Conservation (phyloP, 1,140 invertebrate species). For the Ectropis grisescens region DNA sequence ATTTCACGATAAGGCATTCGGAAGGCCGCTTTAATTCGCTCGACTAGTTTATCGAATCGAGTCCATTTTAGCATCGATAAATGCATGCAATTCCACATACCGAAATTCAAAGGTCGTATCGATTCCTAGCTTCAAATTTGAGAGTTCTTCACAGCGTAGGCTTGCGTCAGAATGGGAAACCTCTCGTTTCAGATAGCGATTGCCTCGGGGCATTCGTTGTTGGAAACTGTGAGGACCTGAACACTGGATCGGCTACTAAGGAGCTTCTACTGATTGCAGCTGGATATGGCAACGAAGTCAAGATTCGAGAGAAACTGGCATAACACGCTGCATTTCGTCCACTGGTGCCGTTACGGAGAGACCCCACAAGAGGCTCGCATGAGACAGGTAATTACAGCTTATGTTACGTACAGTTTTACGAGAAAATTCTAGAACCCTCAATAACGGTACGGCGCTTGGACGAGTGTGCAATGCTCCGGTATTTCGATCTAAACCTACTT, state of each 20-base stretch:
- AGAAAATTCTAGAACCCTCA: conserved; percentile 21
- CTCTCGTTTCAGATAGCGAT: conserved; percentile 65
- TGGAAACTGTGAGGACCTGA: conserved; percentile 28
- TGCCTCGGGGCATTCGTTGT: conserved; percentile 57
- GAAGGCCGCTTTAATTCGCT: background rate
- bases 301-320: conserved; percentile 75
- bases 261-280: conserved; percentile 68
- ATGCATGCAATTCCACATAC: conserved; percentile 21
- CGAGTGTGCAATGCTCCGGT: background rate
- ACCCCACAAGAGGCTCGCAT: conserved; percentile 74
- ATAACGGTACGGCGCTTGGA: conserved; percentile 8
- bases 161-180: conserved; percentile 64
- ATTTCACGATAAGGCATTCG: too few relatives aligned
- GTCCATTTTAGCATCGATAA: background rate
- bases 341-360: conserved; percentile 77
- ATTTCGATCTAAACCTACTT: conserved; percentile 1
- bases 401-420: conserved; percentile 8
- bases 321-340: conserved; percentile 77
- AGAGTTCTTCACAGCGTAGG: conserved; percentile 39
- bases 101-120: conserved; percentile 28
- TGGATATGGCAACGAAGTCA: conserved; percentile 68
- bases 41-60: background rate
- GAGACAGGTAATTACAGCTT: conserved; percentile 70
- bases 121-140: conserved; percentile 22
- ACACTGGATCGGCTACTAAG: conserved; percentile 60